Conservation (phyloP, 2,113 vertebrate species). For the Ancistrus triradiatus region DNA sequence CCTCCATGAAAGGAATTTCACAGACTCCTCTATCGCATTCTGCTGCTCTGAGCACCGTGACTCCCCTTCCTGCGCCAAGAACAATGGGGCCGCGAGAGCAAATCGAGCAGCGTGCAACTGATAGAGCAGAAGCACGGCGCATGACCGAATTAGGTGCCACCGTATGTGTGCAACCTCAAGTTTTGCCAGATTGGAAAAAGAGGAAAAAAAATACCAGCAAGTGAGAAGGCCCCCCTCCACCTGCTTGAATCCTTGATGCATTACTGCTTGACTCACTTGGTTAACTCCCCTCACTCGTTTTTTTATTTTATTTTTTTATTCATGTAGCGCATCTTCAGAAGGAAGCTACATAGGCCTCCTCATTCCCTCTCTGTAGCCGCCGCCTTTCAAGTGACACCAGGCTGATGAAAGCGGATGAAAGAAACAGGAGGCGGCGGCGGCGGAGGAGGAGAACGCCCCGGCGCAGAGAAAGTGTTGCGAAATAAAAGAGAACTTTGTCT, state of each 20-base stretch:
- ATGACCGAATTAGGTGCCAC: conserved; percentile 30
- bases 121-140: background rate
- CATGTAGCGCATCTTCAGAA: conserved; percentile 38
- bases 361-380: conserved; percentile 43
- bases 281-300: conserved; percentile 30
- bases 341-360: conserved; percentile 45
- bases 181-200: conserved; percentile 2
- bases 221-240: conserved; percentile 16
- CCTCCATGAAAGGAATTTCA: conserved; percentile 45
- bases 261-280: conserved; percentile 35
- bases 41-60: conserved; percentile 31
- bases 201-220: background rate
- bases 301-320: conserved; percentile 31
- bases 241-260: conserved; percentile 35
- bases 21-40: conserved; percentile 37
- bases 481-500: conserved; percentile 50
- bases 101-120: conserved; percentile 17
- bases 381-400: conserved; percentile 50
- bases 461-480: conserved; percentile 37
- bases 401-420: conserved; percentile 50
- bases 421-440: conserved; percentile 30
- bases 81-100: conserved; percentile 29
- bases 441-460: conserved; percentile 24
- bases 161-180: conserved; percentile 12
- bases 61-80: conserved; percentile 26